Conservation (phyloP, 2,113 vertebrate species). For the Pipa parva region DNA sequence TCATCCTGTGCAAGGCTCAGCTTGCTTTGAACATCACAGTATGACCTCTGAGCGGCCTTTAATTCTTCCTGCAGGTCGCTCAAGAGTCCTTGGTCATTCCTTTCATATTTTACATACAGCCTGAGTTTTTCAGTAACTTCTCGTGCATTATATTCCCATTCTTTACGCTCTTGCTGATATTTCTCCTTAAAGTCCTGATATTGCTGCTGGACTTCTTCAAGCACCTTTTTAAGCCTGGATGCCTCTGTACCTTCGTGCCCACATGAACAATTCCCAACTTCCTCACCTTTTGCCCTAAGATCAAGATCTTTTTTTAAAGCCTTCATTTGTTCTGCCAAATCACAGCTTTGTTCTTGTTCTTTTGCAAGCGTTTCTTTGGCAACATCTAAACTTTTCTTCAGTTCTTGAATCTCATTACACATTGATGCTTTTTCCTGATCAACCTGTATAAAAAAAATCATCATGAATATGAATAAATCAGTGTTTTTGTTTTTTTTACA, state of each 20-base stretch:
- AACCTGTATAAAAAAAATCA: constrained; percentile 49
- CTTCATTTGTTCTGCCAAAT: constrained; percentile 62
- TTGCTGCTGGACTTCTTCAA: constrained; percentile 59
- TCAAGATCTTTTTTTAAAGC: constrained; percentile 46
- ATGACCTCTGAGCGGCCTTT: constrained; percentile 62
- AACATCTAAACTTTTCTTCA: constrained; percentile 65
- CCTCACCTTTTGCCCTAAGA: not conserved
- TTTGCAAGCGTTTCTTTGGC: constrained; percentile 64
- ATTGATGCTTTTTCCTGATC: constrained; percentile 69
- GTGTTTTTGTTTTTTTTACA: too few species aligned
- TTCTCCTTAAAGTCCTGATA: constrained; percentile 61
- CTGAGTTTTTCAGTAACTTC: constrained; percentile 69
- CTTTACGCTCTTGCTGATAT: constrained; percentile 65
- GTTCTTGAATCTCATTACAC: constrained; percentile 62
- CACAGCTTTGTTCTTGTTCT: constrained; percentile 64
- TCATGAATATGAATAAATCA: too few species aligned
- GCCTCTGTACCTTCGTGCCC: constrained; percentile 60
- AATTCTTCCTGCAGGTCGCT: constrained; percentile 69
- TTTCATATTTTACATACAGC: constrained; percentile 65
- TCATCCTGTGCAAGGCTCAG: constrained; percentile 73
- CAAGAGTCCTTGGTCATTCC: constrained; percentile 68
- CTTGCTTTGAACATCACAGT: constrained; percentile 67
- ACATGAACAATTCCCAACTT: constrained; percentile 58
- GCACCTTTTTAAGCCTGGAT: constrained; percentile 60
- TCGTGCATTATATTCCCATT: constrained; percentile 63